phyloP scores from a whole-genome alignment of 2,797 vertebrate genomes.

The Gymnoscopelus microlampas region DNA sequence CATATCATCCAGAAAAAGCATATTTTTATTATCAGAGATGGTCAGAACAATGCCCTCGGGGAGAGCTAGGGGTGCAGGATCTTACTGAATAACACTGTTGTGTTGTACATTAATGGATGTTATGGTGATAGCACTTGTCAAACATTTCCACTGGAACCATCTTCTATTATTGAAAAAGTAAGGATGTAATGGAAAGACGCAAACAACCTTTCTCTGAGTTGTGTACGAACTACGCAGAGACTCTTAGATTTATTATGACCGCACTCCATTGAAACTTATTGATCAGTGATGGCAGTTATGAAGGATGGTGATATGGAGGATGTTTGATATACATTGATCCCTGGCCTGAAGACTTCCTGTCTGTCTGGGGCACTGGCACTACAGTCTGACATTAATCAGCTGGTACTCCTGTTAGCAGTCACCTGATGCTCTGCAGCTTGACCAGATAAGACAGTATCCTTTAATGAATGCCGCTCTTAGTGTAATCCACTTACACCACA shows the following conservation, averaged over 20 bases:
- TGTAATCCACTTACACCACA: constrained; percentile 67
- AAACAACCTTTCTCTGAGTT: no score
- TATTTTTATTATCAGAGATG: no score
- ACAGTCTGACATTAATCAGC: constrained; percentile 77
- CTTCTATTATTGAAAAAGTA: no score
- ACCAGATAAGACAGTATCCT: constrained; percentile 66
- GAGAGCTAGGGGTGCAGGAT: no score
- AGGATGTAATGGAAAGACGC: no score
- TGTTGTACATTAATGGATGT: no score
- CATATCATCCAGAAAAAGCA: no score
- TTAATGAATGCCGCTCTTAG: constrained; percentile 56
- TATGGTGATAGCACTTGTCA: no score
- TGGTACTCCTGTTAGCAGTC: constrained; percentile 72
- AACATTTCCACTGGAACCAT: no score
- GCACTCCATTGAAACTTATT: constrained; percentile 25
- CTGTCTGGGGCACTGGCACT: constrained; percentile 30
- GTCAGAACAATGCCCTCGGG: no score
- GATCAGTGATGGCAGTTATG: constrained; percentile 21
- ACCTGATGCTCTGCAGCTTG: constrained; percentile 72
- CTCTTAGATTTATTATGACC: neutral
- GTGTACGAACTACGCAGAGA: no score
- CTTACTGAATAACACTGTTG: no score
- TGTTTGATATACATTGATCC: constrained; percentile 56
- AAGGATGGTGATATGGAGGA: constrained; percentile 35
- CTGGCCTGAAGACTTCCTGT: constrained; percentile 11